Evolutionary conservation across 2,888 invertebrate species (phyloP).

Genomic region (Sarcophaga variegata): DNA sequence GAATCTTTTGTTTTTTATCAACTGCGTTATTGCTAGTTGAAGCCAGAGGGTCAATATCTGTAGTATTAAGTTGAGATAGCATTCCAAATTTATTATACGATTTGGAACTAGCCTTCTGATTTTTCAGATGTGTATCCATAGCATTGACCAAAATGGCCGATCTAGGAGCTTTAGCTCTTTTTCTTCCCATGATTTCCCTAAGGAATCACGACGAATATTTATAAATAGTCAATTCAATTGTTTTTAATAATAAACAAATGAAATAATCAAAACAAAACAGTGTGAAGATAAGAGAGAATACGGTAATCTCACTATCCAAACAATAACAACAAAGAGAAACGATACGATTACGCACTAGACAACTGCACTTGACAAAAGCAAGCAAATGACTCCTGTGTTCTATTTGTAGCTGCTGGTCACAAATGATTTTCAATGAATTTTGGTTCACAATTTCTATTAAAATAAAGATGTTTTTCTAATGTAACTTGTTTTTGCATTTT

Average conservation of each 20-base stretch:
- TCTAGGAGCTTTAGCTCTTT: constrained; percentile 3
- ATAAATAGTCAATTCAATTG: neutral
- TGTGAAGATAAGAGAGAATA: constrained; percentile 5
- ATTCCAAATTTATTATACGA: neutral
- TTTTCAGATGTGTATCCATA: constrained; percentile 5
- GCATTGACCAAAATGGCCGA: neutral
- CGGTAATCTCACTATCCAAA: neutral
- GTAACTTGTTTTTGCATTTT: too few relatives aligned
- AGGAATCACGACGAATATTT: neutral
- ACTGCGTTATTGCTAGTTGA: neutral
- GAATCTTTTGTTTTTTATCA: too few relatives aligned
- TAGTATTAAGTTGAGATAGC: neutral
- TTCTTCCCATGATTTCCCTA: constrained; percentile 9
- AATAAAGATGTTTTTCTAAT: too few relatives aligned
- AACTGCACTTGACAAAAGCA: too few relatives aligned
- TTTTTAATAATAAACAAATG: constrained; percentile 10
- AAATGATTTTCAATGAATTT: too few relatives aligned
- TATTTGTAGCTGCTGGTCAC: too few relatives aligned
- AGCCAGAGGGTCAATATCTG: neutral
- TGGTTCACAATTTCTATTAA: too few relatives aligned
- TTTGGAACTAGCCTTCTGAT: constrained; percentile 5
- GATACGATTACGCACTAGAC: too few relatives aligned
- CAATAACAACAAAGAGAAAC: neutral
- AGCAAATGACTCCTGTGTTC: too few relatives aligned
- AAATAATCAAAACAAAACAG: constrained; percentile 12